Conservation (phyloP, 1,140 invertebrate genomes). For the Ips nitidus region DNA sequence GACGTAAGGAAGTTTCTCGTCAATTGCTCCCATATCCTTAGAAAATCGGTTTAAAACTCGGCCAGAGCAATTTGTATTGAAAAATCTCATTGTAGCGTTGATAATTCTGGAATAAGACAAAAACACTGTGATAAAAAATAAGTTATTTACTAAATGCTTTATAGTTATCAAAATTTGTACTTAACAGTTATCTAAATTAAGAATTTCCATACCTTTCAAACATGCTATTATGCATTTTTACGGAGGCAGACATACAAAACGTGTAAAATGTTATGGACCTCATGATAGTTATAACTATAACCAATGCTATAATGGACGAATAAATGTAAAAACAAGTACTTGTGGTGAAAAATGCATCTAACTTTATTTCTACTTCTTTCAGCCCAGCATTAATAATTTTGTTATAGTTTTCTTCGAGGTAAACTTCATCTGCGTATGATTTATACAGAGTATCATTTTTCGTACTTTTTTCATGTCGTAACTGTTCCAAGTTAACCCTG, state of each 20-base stretch:
- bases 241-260: conserved; percentile 68
- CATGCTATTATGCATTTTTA: conserved; percentile 76
- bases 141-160: background rate
- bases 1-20: conserved; percentile 77
- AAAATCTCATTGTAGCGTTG: conserved; percentile 82
- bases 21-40: conserved; percentile 77
- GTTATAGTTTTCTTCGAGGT: conserved; percentile 28
- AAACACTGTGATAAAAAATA: background rate
- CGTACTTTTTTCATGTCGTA: conserved; percentile 14
- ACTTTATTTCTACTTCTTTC: background rate
- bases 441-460: conserved; percentile 31
- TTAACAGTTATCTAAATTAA: background rate
- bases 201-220: conserved; percentile 56
- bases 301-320: conserved; percentile 51
- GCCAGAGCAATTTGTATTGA: conserved; percentile 81
- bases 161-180: background rate
- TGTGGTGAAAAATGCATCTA: conserved; percentile 41
- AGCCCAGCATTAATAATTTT: conserved; percentile 8
- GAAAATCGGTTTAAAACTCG: conserved; percentile 77
- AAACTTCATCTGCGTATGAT: conserved; percentile 48
- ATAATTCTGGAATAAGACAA: conserved; percentile 60
- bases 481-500: conserved; percentile 42
- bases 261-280: conserved; percentile 73
- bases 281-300: conserved; percentile 60
- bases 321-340: conserved; percentile 53